Base-by-base conservation (phyloP, 2,888 invertebrate species). In the Coleophora deauratella region DNA sequence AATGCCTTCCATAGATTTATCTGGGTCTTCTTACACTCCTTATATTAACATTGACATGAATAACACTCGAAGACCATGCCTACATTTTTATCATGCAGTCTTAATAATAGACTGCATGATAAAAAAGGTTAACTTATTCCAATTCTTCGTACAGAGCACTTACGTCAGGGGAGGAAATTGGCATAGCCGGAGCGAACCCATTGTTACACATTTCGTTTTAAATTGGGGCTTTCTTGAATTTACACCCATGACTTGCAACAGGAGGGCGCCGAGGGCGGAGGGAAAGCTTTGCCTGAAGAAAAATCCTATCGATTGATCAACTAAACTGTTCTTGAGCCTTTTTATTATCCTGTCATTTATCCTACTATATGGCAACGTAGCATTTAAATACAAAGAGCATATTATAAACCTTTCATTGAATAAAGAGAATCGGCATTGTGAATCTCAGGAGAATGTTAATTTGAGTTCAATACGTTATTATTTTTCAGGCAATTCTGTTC, bases 191-290 rank as follows among this genome's bases (percentile, higher is more conserved):
- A 72, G 71, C 62, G 59, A 64, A 66, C 72, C 78, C 72, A 78
- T 81, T 82, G 82, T 81, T 80, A 81, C 73, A 77, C 72, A 74
- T 81, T 78, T 74, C 78, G 69, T 69, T 81, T 82, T 79, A 81
- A 85, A 82, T 80, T 79, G 79, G 84, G 78, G 75, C 76, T 80
- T 84, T 80, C 81, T 84, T 80, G 74, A 80, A 82, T 82, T 82
- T 78, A 77, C 80, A 79, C 76, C 77, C 76, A 74, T 82, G 81
- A 81, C 80, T 84, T 80, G 79, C 79, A 71, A 56, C 59, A 61
- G 59, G 66, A 65, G 72, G 72, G 67, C 60, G 61, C 59, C 54
- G 56, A 49, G 55, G 62, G 66, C 21, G 3, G 21, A 21, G 21
- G 63, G 71, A 66, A 60, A 60, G 47, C 56, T 58, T 55, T 56